Percentiles rank a stretch among this genome's conserved stretches.
These are phyloP conservation scores for Ibidorhyncha struthersii DNA, from an alignment of 2,113 vertebrate genomes.

Conservation along the genomic window DNA sequence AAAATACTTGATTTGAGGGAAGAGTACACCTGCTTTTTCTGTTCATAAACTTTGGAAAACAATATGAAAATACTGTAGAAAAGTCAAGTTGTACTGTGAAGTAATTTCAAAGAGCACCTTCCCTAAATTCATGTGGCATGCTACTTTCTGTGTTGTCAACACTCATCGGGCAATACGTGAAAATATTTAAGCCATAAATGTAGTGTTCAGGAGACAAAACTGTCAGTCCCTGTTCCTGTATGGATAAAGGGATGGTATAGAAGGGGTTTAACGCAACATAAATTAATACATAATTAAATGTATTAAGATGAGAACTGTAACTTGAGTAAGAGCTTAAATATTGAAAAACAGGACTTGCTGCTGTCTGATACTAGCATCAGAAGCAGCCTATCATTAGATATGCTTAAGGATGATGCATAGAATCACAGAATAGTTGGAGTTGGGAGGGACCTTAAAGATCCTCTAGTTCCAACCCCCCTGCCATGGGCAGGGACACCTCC, in stretches of 20 bases:
- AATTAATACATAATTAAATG: neutral
- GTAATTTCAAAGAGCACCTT: neutral
- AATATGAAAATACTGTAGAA: neutral
- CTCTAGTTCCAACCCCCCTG: too few species aligned
- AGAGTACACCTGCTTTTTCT: neutral
- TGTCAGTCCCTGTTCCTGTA: neutral
- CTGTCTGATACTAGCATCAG: too few species aligned
- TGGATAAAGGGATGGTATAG: neutral
- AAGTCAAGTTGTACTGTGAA: neutral
- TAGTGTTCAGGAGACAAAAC: neutral
- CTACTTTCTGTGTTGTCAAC: neutral
- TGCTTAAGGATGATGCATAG: neutral
- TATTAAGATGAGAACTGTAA: neutral
- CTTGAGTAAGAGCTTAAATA: neutral
- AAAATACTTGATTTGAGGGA: neutral
- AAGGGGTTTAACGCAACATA: neutral
- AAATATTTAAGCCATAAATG: neutral
- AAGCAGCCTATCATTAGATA: fast-evolving
- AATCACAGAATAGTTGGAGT: neutral
- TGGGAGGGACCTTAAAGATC: neutral
- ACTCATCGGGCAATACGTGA: fast-evolving
- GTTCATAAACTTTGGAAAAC: neutral
- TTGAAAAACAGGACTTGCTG: neutral
- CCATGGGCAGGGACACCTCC: too few species aligned
- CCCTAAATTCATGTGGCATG: neutral